A percentile compares a stretch with the other conserved stretches of the same genome.
Evolutionary conservation across 2,113 vertebrate species (phyloP).

Genomic region (Syngnathus floridae): DNA sequence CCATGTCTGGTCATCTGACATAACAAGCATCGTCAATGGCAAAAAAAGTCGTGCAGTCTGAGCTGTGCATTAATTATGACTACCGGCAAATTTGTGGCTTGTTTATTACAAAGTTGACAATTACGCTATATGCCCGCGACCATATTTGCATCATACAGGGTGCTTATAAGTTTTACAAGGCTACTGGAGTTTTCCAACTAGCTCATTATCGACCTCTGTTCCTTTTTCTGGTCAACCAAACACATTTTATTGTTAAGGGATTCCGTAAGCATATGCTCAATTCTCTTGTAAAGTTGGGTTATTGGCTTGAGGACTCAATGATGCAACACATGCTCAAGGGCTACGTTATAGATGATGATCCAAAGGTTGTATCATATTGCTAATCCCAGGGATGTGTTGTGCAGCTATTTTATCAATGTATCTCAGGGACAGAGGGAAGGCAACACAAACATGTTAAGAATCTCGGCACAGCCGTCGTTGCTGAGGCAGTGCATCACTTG

Average conservation of each 20-base stretch:
- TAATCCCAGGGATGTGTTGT: slow-evolving; percentile 16
- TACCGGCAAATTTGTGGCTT: too few species aligned
- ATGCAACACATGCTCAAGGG: neutral
- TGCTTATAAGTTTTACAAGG: too few species aligned
- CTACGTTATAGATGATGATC: slow-evolving; percentile 1
- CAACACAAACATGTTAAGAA: slow-evolving; percentile 32
- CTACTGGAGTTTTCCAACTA: too few species aligned
- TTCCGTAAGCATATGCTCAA: slow-evolving; percentile 7
- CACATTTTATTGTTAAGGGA: neutral
- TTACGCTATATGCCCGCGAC: too few species aligned
- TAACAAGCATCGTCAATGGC: too few species aligned
- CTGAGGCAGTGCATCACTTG: slow-evolving; percentile 37
- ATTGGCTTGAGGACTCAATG: neutral
- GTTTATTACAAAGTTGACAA: too few species aligned
- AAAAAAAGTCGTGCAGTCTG: too few species aligned
- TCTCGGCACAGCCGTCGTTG: slow-evolving; percentile 37
- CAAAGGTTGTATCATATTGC: slow-evolving; percentile 32
- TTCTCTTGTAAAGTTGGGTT: neutral
- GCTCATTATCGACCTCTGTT: too few species aligned
- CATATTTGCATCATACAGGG: too few species aligned
- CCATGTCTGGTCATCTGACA: too few species aligned
- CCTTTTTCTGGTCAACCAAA: too few species aligned
- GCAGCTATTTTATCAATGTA: slow-evolving; percentile 26
- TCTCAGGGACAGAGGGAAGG: slow-evolving; percentile 33
- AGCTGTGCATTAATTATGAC: too few species aligned